A percentile compares a stretch with the other conserved stretches of the same genome.
Evolutionary conservation across 2,113 vertebrate species (phyloP).

Genomic region (Mesocricetus auratus): DNA sequence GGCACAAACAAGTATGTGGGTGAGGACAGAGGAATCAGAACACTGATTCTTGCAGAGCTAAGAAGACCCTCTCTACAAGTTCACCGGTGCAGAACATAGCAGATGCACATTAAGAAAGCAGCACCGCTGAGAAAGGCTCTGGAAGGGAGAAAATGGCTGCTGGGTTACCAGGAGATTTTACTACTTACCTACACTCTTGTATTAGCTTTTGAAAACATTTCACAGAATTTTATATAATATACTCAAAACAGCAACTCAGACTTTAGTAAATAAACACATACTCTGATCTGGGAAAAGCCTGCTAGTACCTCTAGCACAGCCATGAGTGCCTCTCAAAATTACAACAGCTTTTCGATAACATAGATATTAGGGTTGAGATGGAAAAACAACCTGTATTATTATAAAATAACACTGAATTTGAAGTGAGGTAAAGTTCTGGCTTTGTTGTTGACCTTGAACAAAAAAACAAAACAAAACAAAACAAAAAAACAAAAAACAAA

Average conservation of each 20-base stretch:
- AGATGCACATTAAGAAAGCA: not conserved
- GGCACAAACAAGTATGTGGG: not conserved
- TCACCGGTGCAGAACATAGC: not conserved
- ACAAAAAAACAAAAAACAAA: no score
- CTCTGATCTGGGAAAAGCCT: constrained; percentile 11
- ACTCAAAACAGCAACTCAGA: constrained; percentile 37
- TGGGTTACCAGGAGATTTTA: not conserved
- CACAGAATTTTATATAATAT: constrained; percentile 52
- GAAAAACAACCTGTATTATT: not conserved
- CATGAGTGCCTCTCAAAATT: not conserved
- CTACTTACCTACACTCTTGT: not conserved
- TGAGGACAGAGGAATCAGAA: not conserved
- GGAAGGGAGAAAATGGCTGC: not conserved
- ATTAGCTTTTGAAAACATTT: not conserved
- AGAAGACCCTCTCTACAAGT: not conserved
- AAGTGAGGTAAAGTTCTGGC: not conserved
- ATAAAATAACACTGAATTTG: constrained; percentile 1
- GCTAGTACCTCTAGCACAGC: not conserved
- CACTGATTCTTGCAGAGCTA: not conserved
- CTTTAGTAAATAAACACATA: constrained; percentile 17
- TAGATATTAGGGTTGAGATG: not conserved
- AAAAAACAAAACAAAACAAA: not conserved
- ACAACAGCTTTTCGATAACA: not conserved
- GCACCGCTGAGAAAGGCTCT: not conserved
- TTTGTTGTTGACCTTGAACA: not conserved